These are phyloP conservation scores for Microctenopoma stevenorrisi DNA, from an alignment of 2,797 vertebrate genomes.

Conservation along the genomic window DNA sequence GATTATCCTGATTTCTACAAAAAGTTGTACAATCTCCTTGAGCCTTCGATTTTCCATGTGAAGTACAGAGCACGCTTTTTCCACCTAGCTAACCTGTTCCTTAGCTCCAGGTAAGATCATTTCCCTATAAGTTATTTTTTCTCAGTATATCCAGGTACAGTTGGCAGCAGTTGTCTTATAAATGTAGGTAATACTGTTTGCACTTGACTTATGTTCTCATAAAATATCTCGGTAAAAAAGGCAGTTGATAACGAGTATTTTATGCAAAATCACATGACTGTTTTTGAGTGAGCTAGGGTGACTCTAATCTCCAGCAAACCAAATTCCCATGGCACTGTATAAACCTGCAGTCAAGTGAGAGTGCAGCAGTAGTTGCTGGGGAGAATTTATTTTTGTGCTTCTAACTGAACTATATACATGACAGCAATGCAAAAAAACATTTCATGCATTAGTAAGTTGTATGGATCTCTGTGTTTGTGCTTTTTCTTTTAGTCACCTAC, in stretches of 20 bases:
- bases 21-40: conserved; percentile 93
- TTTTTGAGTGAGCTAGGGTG: too few relatives aligned
- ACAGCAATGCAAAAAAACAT: neutral
- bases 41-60: conserved; percentile 93
- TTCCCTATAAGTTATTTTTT: neutral
- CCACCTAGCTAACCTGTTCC: conserved; percentile 90
- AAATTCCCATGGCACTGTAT: neutral
- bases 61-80: conserved; percentile 96
- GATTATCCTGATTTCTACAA: conserved; percentile 97
- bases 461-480: conserved; percentile 1
- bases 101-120: conserved; percentile 91
- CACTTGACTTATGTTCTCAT: too few relatives aligned
- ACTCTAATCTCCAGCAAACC: too few relatives aligned
- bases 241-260: too few relatives aligned
- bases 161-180: neutral
- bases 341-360: neutral
- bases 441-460: too few relatives aligned
- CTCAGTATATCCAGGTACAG: neutral
- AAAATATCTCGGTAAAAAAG: too few relatives aligned
- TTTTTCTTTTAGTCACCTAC: conserved; percentile 87
- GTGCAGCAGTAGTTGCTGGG: neutral
- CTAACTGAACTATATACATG: too few relatives aligned
- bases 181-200: too few relatives aligned
- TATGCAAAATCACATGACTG: too few relatives aligned
- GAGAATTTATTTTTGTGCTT: neutral